Evolutionary conservation across 2,113 vertebrate genomes (phyloP), one percentile per base, ranked within the genome.

Genomic region (Vidua macroura): DNA sequence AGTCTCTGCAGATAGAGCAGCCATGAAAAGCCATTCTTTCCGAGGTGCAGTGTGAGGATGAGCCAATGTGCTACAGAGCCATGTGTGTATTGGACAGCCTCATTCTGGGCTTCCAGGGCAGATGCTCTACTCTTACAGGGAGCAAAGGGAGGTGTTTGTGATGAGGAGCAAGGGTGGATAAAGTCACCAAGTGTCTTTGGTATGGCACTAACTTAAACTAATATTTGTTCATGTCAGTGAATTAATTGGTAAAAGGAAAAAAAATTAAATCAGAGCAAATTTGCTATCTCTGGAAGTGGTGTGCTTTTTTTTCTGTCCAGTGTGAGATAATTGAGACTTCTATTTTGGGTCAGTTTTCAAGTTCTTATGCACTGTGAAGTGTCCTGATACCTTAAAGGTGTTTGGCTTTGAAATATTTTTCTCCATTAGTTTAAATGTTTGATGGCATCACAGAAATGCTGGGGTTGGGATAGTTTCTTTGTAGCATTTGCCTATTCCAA

Each of bases 51-150:
- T 0, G 0, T 39, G 66, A 23, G 52, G 53, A 17, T 24, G 46
- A 85, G 72, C 13, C 5, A 0, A 4, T 2, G 12, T 63, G 44
- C 66, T 52, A 2, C 8, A 0, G 39, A 77, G 76, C 24, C 14
- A 0, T 0, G 0, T 28, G 21, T 56, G 53, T 25, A 3, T 6
- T 37, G 72, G 72, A 12, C 30, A 70, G 14, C 39, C 12, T 31
- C 11, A 3, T 46, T 41, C 35, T 15, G 39, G 21, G 3, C 20
- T 51, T 43, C 16, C 21, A 55, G 58, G 43, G 48, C 24, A 53
- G 68, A 23, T 5, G 25, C 10, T 60, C 14, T 43, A 3, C 53
- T 79, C 28, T 52, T 66, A 35, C 28, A 63, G 56, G 39, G 43
- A 90, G 33, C 12, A 13, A 76, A 64, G 55, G 7, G 23, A 69